These are phyloP conservation scores for Entosphenus tridentatus DNA, from an alignment of 2,113 vertebrate species.

Conservation along the genomic window DNA sequence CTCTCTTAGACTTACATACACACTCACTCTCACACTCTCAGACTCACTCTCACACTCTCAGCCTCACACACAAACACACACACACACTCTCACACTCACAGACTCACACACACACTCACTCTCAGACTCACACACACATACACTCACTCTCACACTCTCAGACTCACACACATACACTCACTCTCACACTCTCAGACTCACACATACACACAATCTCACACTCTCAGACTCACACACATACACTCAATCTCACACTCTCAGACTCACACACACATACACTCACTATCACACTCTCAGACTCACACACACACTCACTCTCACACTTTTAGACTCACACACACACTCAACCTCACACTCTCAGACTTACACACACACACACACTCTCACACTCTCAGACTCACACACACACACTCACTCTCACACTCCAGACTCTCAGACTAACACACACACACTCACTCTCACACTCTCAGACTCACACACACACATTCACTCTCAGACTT, in stretches of 20 bases:
- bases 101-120: neutral
- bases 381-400: no score
- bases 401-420: no score
- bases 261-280: no score
- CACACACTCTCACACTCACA: neutral
- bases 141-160: slow-evolving; percentile 8
- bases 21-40: no score
- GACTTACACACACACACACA: no score
- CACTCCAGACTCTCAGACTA: no score
- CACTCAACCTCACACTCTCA: no score
- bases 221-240: slow-evolving; percentile 12
- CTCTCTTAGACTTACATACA: slow-evolving; percentile 12
- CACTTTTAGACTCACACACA: no score
- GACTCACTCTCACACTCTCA: slow-evolving; percentile 5
- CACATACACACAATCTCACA: neutral
- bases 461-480: no score
- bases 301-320: slow-evolving; percentile 11
- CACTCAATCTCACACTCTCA: no score
- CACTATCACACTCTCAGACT: slow-evolving; percentile 5
- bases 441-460: no score
- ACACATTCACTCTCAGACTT: no score
- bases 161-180: slow-evolving; percentile 7
- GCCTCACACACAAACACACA: slow-evolving; percentile 7
- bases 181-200: slow-evolving; percentile 5
- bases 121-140: neutral